A percentile compares a stretch with the other conserved stretches of the same genome.
Conservation (phyloP, 2,113 vertebrate species). For the Perognathus longimembris region DNA sequence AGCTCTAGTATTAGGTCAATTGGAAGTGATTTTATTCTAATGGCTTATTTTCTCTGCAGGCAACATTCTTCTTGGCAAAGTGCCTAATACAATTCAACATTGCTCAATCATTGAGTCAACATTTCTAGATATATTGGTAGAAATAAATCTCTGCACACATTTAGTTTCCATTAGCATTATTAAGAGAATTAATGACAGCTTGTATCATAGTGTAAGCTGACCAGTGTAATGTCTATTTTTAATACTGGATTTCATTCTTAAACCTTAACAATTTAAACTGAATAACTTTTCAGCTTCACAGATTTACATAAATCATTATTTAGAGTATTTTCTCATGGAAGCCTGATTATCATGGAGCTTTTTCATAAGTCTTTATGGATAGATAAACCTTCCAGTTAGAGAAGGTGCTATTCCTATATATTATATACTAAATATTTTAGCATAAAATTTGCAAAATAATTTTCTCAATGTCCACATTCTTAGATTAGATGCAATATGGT, state of each 20-base stretch:
- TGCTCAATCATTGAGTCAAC: not conserved
- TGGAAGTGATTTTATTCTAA: constrained; percentile 48
- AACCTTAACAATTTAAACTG: not conserved
- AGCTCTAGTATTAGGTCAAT: not conserved
- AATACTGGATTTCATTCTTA: not conserved
- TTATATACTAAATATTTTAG: not conserved
- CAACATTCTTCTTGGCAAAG: not conserved
- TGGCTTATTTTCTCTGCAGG: constrained; percentile 40
- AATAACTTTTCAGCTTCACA: not conserved
- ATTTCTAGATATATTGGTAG: not conserved
- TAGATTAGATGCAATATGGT: not conserved
- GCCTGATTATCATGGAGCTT: not conserved
- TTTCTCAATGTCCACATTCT: not conserved
- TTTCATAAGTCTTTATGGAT: not conserved
- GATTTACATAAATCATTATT: constrained; percentile 17
- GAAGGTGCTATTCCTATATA: not conserved
- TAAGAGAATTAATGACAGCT: not conserved
- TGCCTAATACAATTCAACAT: not conserved
- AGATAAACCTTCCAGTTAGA: constrained; percentile 17
- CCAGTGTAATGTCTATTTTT: not conserved
- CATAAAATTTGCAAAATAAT: not conserved
- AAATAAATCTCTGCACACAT: not conserved
- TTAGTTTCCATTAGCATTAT: not conserved
- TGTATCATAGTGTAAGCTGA: not conserved
- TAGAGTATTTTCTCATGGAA: not conserved